Evolutionary conservation across 2,888 invertebrate species (phyloP).

Genomic region (Spodoptera littoralis): DNA sequence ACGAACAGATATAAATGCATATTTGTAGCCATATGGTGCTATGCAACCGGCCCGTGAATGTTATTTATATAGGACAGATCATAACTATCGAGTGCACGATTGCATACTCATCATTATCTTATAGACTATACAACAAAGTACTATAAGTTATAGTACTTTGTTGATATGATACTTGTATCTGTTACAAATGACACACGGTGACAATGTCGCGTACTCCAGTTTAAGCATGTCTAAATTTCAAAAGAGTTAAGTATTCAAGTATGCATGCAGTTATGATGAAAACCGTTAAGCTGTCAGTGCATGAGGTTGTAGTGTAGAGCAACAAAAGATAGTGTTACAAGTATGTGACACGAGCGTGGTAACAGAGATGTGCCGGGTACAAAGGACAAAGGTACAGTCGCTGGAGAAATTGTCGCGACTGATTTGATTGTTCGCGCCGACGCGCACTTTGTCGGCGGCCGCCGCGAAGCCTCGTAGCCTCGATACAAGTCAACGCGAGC

Average conservation of each 20-base stretch:
- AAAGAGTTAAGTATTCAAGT: constrained; percentile 43
- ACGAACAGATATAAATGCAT: constrained; percentile 68
- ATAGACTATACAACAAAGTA: too few species aligned
- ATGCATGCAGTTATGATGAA: constrained; percentile 26
- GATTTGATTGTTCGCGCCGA: constrained; percentile 80
- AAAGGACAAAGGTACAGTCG: constrained; percentile 66
- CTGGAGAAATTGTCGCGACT: constrained; percentile 77
- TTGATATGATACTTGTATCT: constrained; percentile 13
- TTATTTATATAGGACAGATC: constrained; percentile 57
- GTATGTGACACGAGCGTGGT: constrained; percentile 51
- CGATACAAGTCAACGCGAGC: constrained; percentile 47
- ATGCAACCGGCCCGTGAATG: constrained; percentile 53
- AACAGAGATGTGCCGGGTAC: constrained; percentile 45
- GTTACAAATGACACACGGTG: constrained; percentile 12
- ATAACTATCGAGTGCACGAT: constrained; percentile 41
- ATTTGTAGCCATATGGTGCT: constrained; percentile 70
- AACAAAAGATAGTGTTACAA: constrained; percentile 61
- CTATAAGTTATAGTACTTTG: constrained; percentile 5
- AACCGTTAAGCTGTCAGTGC: constrained; percentile 47
- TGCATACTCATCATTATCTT: constrained; percentile 35
- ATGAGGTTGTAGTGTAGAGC: constrained; percentile 36
- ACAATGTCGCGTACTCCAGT: constrained; percentile 17
- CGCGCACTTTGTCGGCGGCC: constrained; percentile 82
- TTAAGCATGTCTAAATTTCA: constrained; percentile 19
- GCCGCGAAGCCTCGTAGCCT: constrained; percentile 56